A percentile compares a stretch with the other conserved stretches of the same genome.
Evolutionary conservation across 2,888 invertebrate species (phyloP).

Genomic region (Aphodius sticticus): DNA sequence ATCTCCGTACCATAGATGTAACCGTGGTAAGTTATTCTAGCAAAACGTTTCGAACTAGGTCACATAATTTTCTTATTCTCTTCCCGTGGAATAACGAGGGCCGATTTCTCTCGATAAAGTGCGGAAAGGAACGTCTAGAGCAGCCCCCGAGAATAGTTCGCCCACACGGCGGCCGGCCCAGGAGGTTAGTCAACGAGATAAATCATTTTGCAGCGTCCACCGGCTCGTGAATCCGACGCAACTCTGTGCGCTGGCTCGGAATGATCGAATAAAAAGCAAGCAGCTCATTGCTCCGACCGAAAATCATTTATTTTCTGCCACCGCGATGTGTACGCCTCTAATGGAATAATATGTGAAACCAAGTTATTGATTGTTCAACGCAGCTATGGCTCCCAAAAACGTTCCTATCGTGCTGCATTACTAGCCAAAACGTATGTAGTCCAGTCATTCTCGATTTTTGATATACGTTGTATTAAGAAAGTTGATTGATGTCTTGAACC

Average conservation of each 20-base stretch:
- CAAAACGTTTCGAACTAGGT: background rate
- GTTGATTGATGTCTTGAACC: too few relatives aligned
- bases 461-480: too few relatives aligned
- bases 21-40: background rate
- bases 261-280: background rate
- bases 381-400: too few relatives aligned
- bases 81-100: background rate
- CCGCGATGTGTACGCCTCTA: background rate
- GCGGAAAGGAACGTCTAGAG: background rate
- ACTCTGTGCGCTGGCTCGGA: background rate
- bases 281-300: background rate
- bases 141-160: background rate
- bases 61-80: conserved; percentile 4
- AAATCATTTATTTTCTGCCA: conserved; percentile 6
- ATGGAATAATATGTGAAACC: background rate
- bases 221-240: background rate
- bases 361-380: background rate
- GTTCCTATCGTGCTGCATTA: too few relatives aligned
- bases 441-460: too few relatives aligned
- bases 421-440: too few relatives aligned
- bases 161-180: background rate
- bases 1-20: background rate
- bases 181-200: background rate
- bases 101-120: conserved; percentile 4
- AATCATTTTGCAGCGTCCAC: background rate